Percentiles rank a stretch among this genome's conserved stretches.
phyloP scores from a whole-genome alignment of 2,797 vertebrate species.

The Aselliscus stoliczkanus region DNA sequence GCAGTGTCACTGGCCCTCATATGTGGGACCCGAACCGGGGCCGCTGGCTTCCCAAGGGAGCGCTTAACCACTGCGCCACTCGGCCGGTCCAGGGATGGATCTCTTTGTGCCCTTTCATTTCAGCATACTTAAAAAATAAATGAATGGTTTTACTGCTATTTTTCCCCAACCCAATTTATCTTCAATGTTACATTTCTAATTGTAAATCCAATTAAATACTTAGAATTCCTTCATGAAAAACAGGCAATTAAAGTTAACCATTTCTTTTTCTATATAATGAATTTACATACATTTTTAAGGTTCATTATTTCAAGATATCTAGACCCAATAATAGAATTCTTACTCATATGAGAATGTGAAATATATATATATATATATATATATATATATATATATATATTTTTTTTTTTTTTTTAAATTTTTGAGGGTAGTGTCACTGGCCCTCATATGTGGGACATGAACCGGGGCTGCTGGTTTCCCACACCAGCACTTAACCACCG shows the following conservation, averaged over 20 bases:
- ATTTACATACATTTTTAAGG: background rate
- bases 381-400: background rate
- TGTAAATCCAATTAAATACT: background rate
- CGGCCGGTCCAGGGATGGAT: too few species aligned
- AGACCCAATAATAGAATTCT: background rate
- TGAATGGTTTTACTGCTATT: background rate
- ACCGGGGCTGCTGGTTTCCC: too few species aligned
- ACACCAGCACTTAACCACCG: too few species aligned
- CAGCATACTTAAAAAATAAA: background rate
- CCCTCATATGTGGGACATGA: too few species aligned
- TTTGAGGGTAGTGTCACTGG: too few species aligned
- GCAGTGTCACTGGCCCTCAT: too few species aligned
- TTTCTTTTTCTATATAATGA: background rate
- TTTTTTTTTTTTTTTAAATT: too few species aligned
- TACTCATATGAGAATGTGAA: background rate
- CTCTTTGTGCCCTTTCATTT: background rate
- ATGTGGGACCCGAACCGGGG: too few species aligned
- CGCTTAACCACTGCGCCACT: too few species aligned
- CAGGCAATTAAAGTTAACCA: background rate
- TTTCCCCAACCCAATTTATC: background rate
- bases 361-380: background rate
- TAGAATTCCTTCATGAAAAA: slow-evolving; percentile 21
- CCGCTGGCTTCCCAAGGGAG: too few species aligned
- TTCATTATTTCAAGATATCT: slow-evolving; percentile 14
- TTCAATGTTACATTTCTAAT: slow-evolving; percentile 2